Evolutionary conservation across 1,140 invertebrate genomes (phyloP), one percentile per base, ranked within the genome.

Genomic region (Holotrichia oblita): DNA sequence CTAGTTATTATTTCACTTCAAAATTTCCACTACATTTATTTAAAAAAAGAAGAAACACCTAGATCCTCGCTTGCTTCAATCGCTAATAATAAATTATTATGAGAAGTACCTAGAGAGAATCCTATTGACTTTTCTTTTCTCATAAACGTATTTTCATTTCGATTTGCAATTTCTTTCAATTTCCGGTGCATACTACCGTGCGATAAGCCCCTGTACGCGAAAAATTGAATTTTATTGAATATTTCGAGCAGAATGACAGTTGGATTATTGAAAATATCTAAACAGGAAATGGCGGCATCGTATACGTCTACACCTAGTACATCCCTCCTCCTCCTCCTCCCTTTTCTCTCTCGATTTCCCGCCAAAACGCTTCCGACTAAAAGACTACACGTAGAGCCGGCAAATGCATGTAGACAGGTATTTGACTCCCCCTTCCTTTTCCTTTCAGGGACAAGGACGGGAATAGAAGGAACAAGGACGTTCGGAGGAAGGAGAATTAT

Each of bases 201-300:
- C 14, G 14, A 17, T 6, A 14, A 6, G 48, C 48, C 14, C 14
- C 14, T 14, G 48, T 55, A 55, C 48, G 12, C 48, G 48, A 55
- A 55, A 17, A 55, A 55, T 55, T 55, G 48, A 55, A 55, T 55
- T 55, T 55, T n/a, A 55, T 55, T 55, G 48, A 55, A 55, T 55
- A 55, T 55, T n/a, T 55, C 48, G 48, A 55, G 48, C 14, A 17
- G 48, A n/a, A 55, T 55, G 48, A 55, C 48, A 55, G 48, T 6
- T 17, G 14, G 48, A 55, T 55, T 55, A 55, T 55, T 55, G 48
- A 55, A 55, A 55, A 55, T 55, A 55, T 55, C 48, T 55, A 55
- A 55, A 55, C 48, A 17, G 48, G 48, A 55, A 55, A 55, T 55
- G 48, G 48, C 48, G 27, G 48, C 48, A 55, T 17, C 48, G 48